Percentiles rank a stretch among this genome's conserved stretches.
phyloP scores from a whole-genome alignment of 2,113 vertebrate species.

The Microtus ochrogaster region DNA sequence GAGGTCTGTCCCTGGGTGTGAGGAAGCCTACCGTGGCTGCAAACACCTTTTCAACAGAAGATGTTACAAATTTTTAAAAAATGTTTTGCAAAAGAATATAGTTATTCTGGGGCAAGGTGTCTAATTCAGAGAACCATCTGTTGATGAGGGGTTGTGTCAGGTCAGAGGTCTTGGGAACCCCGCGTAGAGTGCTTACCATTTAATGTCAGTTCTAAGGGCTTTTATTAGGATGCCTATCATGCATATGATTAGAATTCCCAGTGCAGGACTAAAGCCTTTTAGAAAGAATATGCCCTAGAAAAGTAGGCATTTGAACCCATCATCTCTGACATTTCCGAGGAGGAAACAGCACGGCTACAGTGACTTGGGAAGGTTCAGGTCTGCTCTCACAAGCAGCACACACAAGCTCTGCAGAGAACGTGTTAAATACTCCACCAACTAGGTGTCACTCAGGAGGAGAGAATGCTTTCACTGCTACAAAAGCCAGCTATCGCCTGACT shows the following conservation, averaged over 20 bases:
- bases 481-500: background rate
- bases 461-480: background rate
- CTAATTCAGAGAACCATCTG: background rate
- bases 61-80: background rate
- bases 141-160: background rate
- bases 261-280: background rate
- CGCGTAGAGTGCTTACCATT: background rate
- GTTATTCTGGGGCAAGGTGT: constrained; percentile 41
- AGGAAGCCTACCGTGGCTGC: background rate
- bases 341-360: background rate
- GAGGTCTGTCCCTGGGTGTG: background rate
- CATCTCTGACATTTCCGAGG: background rate
- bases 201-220: background rate
- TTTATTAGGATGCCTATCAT: background rate
- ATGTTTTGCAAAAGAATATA: background rate
- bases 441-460: background rate
- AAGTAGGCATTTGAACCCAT: background rate
- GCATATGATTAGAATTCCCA: background rate
- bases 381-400: background rate
- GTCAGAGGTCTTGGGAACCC: background rate
- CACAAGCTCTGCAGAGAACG: constrained; percentile 3
- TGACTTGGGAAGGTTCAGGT: background rate
- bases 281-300: constrained; percentile 8
- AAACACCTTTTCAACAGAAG: constrained; percentile 19
- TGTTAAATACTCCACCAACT: background rate